Percentiles rank a stretch among this genome's conserved stretches.
phyloP scores from a whole-genome alignment of 2,797 vertebrate species.

The Arctocebus calabarensis region DNA sequence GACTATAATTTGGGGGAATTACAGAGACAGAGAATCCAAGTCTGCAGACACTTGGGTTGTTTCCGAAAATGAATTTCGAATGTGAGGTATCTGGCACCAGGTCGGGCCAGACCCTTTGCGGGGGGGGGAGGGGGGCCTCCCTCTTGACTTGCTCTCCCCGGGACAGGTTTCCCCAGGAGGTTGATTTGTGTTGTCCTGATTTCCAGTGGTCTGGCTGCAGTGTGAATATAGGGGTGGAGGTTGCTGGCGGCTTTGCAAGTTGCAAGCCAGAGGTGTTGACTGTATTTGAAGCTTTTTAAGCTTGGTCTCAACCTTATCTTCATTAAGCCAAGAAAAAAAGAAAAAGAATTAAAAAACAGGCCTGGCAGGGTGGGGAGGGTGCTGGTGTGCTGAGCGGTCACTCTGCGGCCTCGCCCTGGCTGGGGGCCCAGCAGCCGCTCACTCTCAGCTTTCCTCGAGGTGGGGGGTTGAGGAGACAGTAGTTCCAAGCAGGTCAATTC shows the following conservation, averaged over 20 bases:
- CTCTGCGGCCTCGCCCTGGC: background rate
- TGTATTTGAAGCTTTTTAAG: background rate
- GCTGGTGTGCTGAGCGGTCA: accelerated
- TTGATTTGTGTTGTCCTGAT: background rate
- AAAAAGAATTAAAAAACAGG: background rate
- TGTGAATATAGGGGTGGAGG: background rate
- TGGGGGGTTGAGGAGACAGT: too few species aligned
- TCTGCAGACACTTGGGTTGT: background rate
- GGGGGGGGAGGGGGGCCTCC: too few species aligned
- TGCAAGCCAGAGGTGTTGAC: background rate
- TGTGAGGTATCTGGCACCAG: too few species aligned
- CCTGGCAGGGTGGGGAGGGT: accelerated
- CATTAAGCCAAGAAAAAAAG: background rate
- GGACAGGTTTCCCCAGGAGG: too few species aligned
- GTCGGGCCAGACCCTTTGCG: background rate
- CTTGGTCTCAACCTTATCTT: background rate
- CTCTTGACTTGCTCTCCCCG: too few species aligned
- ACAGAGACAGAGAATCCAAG: too few species aligned
- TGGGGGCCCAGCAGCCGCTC: background rate
- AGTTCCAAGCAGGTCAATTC: background rate
- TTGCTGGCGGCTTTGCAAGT: background rate
- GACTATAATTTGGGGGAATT: background rate
- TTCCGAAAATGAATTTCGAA: background rate
- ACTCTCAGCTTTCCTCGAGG: background rate
- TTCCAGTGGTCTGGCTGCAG: background rate